Base-by-base conservation (phyloP, 2,888 invertebrate species). In the Eudemis profundana region DNA sequence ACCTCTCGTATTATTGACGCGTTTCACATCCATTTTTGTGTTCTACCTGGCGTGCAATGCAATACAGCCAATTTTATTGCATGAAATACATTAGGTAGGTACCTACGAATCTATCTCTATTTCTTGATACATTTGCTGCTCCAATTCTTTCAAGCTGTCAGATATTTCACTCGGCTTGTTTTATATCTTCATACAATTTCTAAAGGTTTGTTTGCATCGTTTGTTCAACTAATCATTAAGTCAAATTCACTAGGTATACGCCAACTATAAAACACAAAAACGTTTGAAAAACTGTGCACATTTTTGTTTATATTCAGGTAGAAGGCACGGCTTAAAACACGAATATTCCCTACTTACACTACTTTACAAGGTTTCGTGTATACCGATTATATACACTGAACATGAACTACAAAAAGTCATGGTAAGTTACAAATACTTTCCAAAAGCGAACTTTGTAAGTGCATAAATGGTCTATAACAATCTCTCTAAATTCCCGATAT, bases 291-390 rank as follows among this genome's bases (percentile, higher is more conserved):
- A 10, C 36, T 33, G 15, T 29, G 46, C 44, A 50, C 21, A n/a
- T 57, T 66, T 53, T 67, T 44, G 67, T 70, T 69, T 73, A 69
- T 72, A 70, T 73, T 70, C 72, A 72, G 71, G 71, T 77, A 76
- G 79, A 83, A 83, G 83, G 82, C 82, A 82, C 83, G 78, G 78
- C 76, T 76, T 74, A 74, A 73, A 62, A 51, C 73, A 74, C 69
- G 73, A 79, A 72, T 81, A 77, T 78, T 78, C 69, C 70, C 78
- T 74, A 75, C 71, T 79, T 81, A 80, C 51, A 69, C 71, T 75
- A 72, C 71, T 75, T 57, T 64, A 64, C 42, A 57, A 63, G 19
- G 29, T 56, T 19, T 42, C 42, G 50, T 57, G 42, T 63, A 63
- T 49, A 33, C 36, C 12, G 17, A 40, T 38, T 49, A 36, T 14